Conservation (phyloP, 2,888 invertebrate species). For the Campopleginae sp. region DNA sequence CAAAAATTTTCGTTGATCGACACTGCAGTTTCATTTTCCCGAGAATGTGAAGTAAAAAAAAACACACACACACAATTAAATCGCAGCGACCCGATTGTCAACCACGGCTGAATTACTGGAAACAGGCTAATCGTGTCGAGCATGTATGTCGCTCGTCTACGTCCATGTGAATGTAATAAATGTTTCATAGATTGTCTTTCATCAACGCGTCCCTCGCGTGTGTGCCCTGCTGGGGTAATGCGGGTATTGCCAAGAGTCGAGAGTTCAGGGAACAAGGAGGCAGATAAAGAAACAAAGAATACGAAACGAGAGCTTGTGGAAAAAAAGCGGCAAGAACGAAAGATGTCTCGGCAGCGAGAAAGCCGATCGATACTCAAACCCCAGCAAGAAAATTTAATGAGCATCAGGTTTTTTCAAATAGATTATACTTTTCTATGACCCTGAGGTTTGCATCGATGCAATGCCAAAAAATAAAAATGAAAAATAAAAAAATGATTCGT, state of each 20-base stretch:
- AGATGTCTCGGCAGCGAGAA: constrained; percentile 24
- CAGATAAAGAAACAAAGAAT: background rate
- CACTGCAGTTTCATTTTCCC: too few species aligned
- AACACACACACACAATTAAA: constrained; percentile 6
- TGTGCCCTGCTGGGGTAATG: constrained; percentile 28
- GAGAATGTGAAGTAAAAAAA: background rate
- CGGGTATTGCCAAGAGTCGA: constrained; percentile 29
- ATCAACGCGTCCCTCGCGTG: constrained; percentile 50
- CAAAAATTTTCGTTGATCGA: too few species aligned
- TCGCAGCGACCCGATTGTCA: constrained; percentile 44
- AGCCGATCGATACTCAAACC: constrained; percentile 40
- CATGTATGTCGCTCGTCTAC: constrained; percentile 20
- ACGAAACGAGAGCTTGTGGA: constrained; percentile 6
- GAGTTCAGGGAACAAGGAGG: constrained; percentile 12
- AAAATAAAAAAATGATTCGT: too few species aligned
- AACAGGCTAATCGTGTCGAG: constrained; percentile 32
- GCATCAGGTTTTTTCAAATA: background rate
- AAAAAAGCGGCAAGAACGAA: constrained; percentile 13
- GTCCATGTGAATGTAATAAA: background rate
- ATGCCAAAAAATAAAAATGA: too few species aligned
- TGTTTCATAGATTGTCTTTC: constrained; percentile 42
- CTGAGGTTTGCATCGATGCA: too few species aligned
- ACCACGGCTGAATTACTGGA: constrained; percentile 25
- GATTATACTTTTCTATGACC: too few species aligned
- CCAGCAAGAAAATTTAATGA: constrained; percentile 15